These are phyloP conservation scores for Heliocidaris tuberculata DNA, from an alignment of 35 echinoderm and acorn worm genomes.

Conservation along the genomic window DNA sequence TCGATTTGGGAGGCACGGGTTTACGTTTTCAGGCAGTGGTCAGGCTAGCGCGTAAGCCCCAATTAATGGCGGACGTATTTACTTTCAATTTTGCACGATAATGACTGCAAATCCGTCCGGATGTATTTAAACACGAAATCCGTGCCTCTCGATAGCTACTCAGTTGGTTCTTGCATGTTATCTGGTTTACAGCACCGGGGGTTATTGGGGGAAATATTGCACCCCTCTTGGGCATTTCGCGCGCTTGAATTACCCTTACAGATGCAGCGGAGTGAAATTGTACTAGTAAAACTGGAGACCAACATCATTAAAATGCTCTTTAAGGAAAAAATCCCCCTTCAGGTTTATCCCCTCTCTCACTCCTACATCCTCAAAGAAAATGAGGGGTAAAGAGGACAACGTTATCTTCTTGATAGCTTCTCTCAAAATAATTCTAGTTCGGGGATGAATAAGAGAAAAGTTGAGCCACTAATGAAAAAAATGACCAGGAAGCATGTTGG, in stretches of 20 bases:
- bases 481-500: too few relatives aligned
- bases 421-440: not conserved
- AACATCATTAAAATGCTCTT: conserved; percentile 40
- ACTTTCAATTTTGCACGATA: conserved; percentile 48
- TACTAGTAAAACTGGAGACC: not conserved
- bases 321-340: not conserved
- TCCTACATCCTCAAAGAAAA: not conserved
- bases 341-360: not conserved
- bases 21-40: conserved; percentile 14
- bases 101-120: conserved; percentile 34
- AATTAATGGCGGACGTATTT: conserved; percentile 51
- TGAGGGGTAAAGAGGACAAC: not conserved
- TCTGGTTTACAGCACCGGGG: conserved; percentile 22
- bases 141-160: conserved; percentile 33
- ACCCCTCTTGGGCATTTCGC: not conserved
- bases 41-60: conserved; percentile 39
- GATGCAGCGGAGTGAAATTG: not conserved
- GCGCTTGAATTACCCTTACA: conserved; percentile 18
- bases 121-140: conserved; percentile 56
- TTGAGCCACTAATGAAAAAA: too few relatives aligned
- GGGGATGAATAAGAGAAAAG: not conserved
- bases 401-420: not conserved
- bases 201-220: conserved; percentile 44
- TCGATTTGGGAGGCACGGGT: conserved; percentile 25
- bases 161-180: not conserved